Evolutionary conservation across 1,140 invertebrate genomes (phyloP), one percentile per base, ranked within the genome.

Genomic region (Pomacea maculata): DNA sequence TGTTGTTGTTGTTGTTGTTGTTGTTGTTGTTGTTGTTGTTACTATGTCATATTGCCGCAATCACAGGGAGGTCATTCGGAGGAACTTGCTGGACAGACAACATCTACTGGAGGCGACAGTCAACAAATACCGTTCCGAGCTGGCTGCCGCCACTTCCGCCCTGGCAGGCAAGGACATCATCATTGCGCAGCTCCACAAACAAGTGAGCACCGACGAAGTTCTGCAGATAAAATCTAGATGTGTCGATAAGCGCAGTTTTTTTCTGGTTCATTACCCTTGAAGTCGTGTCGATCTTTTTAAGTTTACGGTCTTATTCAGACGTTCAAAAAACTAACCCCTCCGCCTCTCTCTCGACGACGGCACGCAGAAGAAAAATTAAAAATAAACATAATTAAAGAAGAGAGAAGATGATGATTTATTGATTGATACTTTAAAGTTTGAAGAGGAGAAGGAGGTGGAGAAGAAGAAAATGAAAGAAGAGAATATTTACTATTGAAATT

Each of bases 81-180:
- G 81, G 45, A 82, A 83, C 55, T 74, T 86, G 71, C 64, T 83
- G 57, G 85, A 86, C 78, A 83, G 82, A 63, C 84, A 86, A 34
- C 68, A 84, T 0, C 68, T 86, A 3, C 75, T 86, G 55, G 85
- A 86, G 64, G 75, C 75, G 9, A 86, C 81, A 54, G 83, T 86
- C 10, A 81, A 86, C 78, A 84, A 84, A 72, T 86, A 86, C 77
- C 76, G 85, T 19, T 79, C 82, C 0, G 83, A 86, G 57, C 80
- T 86, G 54, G 85, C 85, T 8, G 57, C 83, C 17, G 80, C 85
- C 15, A 79, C 83, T 12, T 84, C 85, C 63, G 83, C 79, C 21
- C 75, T 84, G 15, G 83, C 81, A 8, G 83, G 81, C 71, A 86
- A 86, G 63, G 83, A 86, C 55, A 83, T 86, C 11, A 72, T 83